Evolutionary conservation across 1,140 invertebrate species (phyloP).

Genomic region (Pararge aegeria): DNA sequence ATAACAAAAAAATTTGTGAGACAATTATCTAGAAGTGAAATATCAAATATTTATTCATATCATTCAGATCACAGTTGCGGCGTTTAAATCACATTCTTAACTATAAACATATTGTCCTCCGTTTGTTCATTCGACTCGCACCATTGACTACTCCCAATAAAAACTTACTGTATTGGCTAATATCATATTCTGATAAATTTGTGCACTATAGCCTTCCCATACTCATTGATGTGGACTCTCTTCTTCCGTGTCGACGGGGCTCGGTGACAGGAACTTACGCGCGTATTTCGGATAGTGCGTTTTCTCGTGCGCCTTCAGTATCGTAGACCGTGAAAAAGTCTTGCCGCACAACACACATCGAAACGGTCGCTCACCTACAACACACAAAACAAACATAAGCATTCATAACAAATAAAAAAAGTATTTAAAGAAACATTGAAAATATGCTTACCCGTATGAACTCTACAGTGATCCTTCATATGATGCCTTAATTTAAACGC

Average conservation of each 20-base stretch:
- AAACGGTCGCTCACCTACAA: constrained; percentile 90
- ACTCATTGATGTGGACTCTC: constrained; percentile 87
- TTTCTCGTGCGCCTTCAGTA: constrained; percentile 94
- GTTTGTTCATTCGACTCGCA: constrained; percentile 63
- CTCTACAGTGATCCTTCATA: constrained; percentile 95
- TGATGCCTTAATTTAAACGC: constrained; percentile 94
- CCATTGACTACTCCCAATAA: constrained; percentile 59
- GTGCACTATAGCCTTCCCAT: constrained; percentile 43
- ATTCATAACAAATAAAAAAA: not conserved
- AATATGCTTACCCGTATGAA: constrained; percentile 86
- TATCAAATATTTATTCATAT: constrained; percentile 81
- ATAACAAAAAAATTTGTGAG: constrained; percentile 63
- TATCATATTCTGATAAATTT: constrained; percentile 44
- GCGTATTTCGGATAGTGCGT: constrained; percentile 95
- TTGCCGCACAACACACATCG: constrained; percentile 93
- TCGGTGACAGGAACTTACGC: constrained; percentile 91
- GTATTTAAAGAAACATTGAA: not conserved
- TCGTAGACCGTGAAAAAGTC: constrained; percentile 93
- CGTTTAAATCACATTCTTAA: constrained; percentile 80
- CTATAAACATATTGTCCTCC: constrained; percentile 76
- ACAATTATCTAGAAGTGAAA: constrained; percentile 77
- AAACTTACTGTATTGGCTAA: constrained; percentile 45
- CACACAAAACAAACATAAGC: not conserved
- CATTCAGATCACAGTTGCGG: constrained; percentile 81
- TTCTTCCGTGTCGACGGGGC: constrained; percentile 89